Conservation (phyloP, 2,888 invertebrate genomes). For the Apamea anceps region DNA sequence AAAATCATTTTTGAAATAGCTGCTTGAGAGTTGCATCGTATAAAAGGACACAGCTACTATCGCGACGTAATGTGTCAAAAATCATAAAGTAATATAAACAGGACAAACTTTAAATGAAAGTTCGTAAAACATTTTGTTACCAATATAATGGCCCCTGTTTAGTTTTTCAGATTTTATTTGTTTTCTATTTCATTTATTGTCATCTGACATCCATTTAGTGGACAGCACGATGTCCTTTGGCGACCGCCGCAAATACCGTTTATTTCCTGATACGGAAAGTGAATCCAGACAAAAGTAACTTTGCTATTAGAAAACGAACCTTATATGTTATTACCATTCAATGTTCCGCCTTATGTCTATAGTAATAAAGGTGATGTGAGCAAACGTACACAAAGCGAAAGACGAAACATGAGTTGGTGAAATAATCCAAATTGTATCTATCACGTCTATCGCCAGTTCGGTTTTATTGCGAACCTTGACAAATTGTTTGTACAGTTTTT, state of each 20-base stretch:
- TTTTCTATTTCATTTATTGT: conserved; percentile 67
- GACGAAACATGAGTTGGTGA: neutral
- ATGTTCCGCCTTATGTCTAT: neutral
- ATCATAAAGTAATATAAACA: neutral
- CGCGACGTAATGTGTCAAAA: neutral
- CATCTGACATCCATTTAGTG: conserved; percentile 67
- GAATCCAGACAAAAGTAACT: neutral
- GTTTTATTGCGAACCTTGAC: conserved; percentile 62
- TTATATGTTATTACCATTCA: neutral
- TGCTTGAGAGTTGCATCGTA: neutral
- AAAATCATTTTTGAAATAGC: neutral
- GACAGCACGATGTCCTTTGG: conserved; percentile 64
- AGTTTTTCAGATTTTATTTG: conserved; percentile 66
- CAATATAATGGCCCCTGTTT: conserved; percentile 50
- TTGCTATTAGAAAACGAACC: neutral
- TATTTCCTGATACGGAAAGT: conserved; percentile 15
- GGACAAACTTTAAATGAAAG: neutral
- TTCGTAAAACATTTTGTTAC: neutral
- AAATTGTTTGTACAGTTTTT: conserved; percentile 44
- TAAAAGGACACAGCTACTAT: neutral
- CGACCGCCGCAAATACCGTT: conserved; percentile 24
- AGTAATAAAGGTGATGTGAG: neutral
- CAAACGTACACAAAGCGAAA: neutral
- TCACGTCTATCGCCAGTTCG: neutral
- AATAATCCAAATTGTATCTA: conserved; percentile 6